Base-by-base conservation (phyloP, 2,888 invertebrate genomes). In the Bellardia bayeri region DNA sequence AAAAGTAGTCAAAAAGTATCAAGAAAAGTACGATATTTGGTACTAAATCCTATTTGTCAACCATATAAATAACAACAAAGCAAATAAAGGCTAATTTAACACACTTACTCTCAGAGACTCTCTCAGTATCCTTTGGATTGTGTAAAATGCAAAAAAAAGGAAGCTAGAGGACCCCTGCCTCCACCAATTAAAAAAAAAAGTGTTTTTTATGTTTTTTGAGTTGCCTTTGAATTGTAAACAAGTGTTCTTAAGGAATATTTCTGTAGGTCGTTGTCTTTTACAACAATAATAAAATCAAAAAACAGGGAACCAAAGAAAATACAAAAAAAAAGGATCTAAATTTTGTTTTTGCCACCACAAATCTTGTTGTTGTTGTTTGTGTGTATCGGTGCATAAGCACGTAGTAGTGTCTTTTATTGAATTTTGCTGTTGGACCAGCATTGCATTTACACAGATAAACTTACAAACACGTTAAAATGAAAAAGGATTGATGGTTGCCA, bases 401-500 rank as follows among this genome's bases (percentile, higher is more conserved):
- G 23, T n/a, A 3, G n/a, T 14, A 45, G 45, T 66, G 11, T 74
- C 61, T 75, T 37, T 54, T 66, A 23, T 49, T 75, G 79, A 79
- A 86, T 81, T 79, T 88, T 79, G 74, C 87, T 85, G 78, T 14
- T 33, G 49, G 66, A 54, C 45, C 45, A 54, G 54, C 49, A 13
- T 68, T 45, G 58, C 68, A 16, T 40, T 7, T 63, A 63, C 51
- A 58, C 16, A 58, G 3, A 8, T 56, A 16, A 49, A 40, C 49
- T 56, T 63, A 86, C 89, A 90, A 90, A 91, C 90, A 37, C 37
- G 0, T 37, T 6, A 5, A 45, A 45, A 45, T 9, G 45, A 45
- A 92, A 91, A 90, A 89, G 91, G 90, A 92, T 92, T 91, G 90
- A 92, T 92, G 92, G 91, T 91, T 90, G 90, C 91, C 92, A 92